Percentiles rank a stretch among this genome's conserved stretches.
Evolutionary conservation across 2,113 vertebrate species (phyloP).

Genomic region (Ariopsis seemanni): DNA sequence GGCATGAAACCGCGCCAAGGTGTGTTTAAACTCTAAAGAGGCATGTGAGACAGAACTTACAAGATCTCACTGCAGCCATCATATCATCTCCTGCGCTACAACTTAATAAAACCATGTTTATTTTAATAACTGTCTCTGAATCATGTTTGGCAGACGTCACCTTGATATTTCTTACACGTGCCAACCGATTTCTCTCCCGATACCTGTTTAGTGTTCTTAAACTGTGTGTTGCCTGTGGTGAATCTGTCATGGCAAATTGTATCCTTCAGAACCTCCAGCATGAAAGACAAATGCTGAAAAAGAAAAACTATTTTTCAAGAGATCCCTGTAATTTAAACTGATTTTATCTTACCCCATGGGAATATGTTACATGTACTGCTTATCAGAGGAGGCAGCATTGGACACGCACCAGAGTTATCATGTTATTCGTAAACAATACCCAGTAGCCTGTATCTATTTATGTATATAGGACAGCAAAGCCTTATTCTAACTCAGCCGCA

Average conservation of each 20-base stretch:
- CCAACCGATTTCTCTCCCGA: constrained; percentile 56
- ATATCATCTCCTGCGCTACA: background rate
- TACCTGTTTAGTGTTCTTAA: constrained; percentile 56
- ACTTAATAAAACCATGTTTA: background rate
- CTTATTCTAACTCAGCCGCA: constrained; percentile 28
- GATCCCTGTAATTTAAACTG: constrained; percentile 39
- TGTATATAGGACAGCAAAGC: constrained; percentile 49
- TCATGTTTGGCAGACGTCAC: constrained; percentile 7
- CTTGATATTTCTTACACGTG: constrained; percentile 16
- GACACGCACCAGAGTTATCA: constrained; percentile 39
- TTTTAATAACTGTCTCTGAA: background rate
- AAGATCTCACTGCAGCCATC: background rate
- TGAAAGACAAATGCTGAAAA: constrained; percentile 36
- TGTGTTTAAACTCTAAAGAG: background rate
- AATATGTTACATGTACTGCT: constrained; percentile 21
- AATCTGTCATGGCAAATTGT: constrained; percentile 56
- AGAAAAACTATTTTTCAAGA: constrained; percentile 24
- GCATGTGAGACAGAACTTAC: background rate
- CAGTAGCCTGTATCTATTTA: constrained; percentile 32
- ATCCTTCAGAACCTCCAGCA: constrained; percentile 42
- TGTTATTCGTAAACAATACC: constrained; percentile 36
- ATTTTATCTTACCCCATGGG: constrained; percentile 36
- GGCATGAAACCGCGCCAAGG: too few species aligned
- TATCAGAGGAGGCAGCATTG: constrained; percentile 30
- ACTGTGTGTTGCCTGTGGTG: constrained; percentile 51